Conservation (phyloP, 2,888 invertebrate species). For the Rugalucina vietnamica region DNA sequence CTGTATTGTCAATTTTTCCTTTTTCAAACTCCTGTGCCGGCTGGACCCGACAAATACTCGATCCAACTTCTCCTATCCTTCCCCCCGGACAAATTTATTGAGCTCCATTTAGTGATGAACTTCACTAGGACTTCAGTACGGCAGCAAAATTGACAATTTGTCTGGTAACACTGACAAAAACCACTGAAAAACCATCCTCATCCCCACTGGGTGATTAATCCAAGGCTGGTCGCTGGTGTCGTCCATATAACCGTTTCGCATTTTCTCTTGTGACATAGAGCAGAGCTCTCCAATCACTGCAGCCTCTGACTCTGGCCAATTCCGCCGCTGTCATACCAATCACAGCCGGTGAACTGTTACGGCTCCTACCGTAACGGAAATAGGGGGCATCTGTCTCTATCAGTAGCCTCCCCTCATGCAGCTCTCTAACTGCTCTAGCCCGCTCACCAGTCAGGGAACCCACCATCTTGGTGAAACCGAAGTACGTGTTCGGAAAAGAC, state of each 20-base stretch:
- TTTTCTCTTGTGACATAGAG: background rate
- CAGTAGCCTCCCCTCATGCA: background rate
- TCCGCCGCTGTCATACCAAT: slow-evolving; percentile 9
- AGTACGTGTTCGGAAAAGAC: slow-evolving; percentile 3
- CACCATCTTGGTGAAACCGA: slow-evolving; percentile 6
- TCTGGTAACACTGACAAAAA: too few species aligned
- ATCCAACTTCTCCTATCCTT: too few species aligned
- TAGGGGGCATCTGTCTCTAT: slow-evolving; percentile 14
- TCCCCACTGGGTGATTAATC: too few species aligned
- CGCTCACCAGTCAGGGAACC: background rate
- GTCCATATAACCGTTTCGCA: background rate
- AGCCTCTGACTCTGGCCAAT: background rate
- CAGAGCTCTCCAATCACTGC: background rate
- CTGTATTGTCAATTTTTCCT: too few species aligned
- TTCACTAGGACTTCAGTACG: too few species aligned
- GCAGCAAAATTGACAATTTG: too few species aligned
- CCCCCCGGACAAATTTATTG: too few species aligned
- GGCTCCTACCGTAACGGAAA: background rate
- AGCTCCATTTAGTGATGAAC: too few species aligned
- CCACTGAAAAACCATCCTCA: too few species aligned
- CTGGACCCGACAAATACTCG: too few species aligned
- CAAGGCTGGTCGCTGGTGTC: background rate
- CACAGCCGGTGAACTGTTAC: background rate
- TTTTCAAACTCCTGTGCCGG: too few species aligned
- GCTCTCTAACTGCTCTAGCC: background rate